Base-by-base conservation (phyloP, 2,888 invertebrate species). In the Leucoma salicis region DNA sequence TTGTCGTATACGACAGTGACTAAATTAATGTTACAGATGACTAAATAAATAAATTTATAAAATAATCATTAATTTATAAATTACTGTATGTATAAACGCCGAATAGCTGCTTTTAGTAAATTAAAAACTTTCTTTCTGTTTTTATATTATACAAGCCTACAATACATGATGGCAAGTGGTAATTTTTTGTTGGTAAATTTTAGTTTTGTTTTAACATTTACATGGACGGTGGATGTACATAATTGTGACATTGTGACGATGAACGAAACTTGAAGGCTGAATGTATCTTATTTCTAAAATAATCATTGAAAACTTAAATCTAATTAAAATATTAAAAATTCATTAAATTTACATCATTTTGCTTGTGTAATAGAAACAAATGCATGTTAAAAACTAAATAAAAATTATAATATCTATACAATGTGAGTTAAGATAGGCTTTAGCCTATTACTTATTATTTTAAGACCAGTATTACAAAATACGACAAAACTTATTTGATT, bases 301-400 rank as follows among this genome's bases (percentile, higher is more conserved):
- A 27, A 27, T 6, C 5, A 27, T 27, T 2, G 2, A 27, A n/a
- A 27, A 27, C 3, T 6, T 6, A 25, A 25, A 6, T 25, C 3
- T 16, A 25, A 27, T 27, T 27, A 27, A 27, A 27, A 50, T 49
- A 49, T 39, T 32, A 41, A 51, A 31, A 49, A 57, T 44, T 46
- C 39, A 47, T 49, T 60, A 65, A 50, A 64, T 58, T 57, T 63
- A 63, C 53, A 63, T 54, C 39, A 10, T 35, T 45, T 51, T 14
- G 47, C 27, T 27, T 49, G 58, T 61, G 51, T 64, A 50, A 53
- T 47, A 55, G 46, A 64, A 29, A 71, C 69, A 64, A 71, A 63
- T 73, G 70, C 70, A 48, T 43, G 41, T 55, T 60, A 62, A 49
- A 52, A 61, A 71, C 59, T 67, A 69, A 66, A 73, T 69, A 57